A percentile compares a stretch with the other conserved stretches of the same genome.
phyloP scores from a whole-genome alignment of 2,888 invertebrate species.

The Blera fallax region DNA sequence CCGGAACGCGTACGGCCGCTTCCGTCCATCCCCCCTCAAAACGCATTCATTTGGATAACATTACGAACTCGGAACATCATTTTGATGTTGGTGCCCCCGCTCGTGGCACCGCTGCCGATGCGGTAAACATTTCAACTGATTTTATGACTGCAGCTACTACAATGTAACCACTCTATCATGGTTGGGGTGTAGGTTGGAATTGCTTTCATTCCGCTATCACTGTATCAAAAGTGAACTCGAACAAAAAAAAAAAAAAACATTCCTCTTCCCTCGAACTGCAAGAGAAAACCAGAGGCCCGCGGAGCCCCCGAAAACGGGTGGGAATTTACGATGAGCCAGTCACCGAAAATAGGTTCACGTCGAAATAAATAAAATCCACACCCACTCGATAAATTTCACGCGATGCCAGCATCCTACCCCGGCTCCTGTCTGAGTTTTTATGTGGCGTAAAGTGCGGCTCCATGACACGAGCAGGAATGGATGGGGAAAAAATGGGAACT shows the following conservation, averaged over 20 bases:
- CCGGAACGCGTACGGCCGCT: background rate
- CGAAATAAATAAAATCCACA: slow-evolving; percentile 51
- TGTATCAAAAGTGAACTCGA: slow-evolving; percentile 1
- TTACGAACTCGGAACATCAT: slow-evolving; percentile 38
- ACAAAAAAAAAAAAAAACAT: background rate
- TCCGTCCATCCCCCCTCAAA: background rate
- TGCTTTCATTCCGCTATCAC: slow-evolving; percentile 9
- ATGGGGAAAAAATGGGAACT: background rate
- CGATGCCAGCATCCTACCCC: background rate
- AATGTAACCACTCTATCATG: slow-evolving; percentile 57
- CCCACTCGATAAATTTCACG: slow-evolving; percentile 45
- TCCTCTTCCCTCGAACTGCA: slow-evolving; percentile 8
- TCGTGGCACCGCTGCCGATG: background rate
- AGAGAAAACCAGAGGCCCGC: background rate
- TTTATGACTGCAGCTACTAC: slow-evolving; percentile 66
- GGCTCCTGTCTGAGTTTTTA: background rate
- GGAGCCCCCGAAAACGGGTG: slow-evolving; percentile 8
- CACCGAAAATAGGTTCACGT: slow-evolving; percentile 17
- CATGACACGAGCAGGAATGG: background rate
- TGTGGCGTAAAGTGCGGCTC: slow-evolving; percentile 15
- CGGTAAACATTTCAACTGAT: slow-evolving; percentile 57
- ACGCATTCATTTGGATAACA: slow-evolving; percentile 25
- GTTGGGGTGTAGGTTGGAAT: background rate
- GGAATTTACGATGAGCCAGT: slow-evolving; percentile 4
- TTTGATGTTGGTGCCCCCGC: slow-evolving; percentile 14